Base-by-base conservation (phyloP, 2,888 invertebrate genomes). In the Parnassius orleans region DNA sequence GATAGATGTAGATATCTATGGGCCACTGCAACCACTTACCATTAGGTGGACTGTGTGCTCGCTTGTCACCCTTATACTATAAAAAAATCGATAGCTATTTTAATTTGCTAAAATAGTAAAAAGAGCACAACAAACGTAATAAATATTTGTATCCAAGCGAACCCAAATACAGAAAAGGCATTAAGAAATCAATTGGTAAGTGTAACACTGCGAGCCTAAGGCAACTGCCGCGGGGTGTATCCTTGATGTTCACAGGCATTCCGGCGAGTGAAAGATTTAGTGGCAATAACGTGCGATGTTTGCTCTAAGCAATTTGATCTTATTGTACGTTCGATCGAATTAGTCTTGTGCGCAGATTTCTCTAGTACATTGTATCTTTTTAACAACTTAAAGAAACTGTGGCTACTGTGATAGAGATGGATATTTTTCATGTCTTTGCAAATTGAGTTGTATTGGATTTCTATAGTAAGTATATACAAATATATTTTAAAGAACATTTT, bases 301-400 rank as follows among this genome's bases (percentile, higher is more conserved):
- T 75, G 80, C 84, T 75, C 74, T 73, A 72, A 82, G 81, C 84
- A 79, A 84, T 86, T 78, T 79, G 77, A 79, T 80, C 81, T 79
- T 81, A 86, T 90, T 88, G 90, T 90, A 83, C 83, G 85, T 77
- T 76, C 78, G 80, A 84, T 86, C 84, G 85, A 87, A 89, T 90
- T 87, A 88, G 85, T 79, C 74, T 73, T 72, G 78, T 64, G 66
- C 68, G 76, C 76, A 80, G 79, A 83, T 83, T 56, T 48, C 14
- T 48, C 7, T 15, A 48, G 48, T 14, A 12, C 14, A 9, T 14
- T 14, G 48, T 14, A 10, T 19, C 19, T n/a, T n/a, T n/a, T n/a
- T n/a, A n/a, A n/a, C n/a, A n/a, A n/a, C n/a, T n/a, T n/a, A n/a
- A n/a, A n/a, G n/a, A n/a, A n/a, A n/a, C n/a, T 19, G 2, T 48